Base-by-base conservation (phyloP, 1,140 invertebrate genomes). In the Anastrepha obliqua region DNA sequence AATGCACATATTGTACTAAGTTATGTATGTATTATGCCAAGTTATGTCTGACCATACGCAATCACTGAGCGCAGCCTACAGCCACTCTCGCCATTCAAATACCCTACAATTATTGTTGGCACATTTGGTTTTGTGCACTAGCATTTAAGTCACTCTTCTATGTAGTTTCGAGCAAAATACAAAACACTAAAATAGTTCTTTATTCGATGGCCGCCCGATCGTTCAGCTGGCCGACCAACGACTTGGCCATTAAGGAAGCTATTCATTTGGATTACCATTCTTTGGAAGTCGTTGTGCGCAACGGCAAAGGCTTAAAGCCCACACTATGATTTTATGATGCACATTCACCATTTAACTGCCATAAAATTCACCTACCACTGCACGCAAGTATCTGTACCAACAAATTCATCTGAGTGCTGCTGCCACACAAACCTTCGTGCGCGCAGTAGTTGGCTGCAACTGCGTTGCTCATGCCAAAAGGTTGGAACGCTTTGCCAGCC, bases 161-260 rank as follows among this genome's bases (percentile, higher is more conserved):
- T 29, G 29, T 29, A 64, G 62, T 67, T 15, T 39, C 4, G 6
- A 64, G n/a, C 62, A 64, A 67, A 62, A 67, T 11, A 39, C 1
- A 20, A 74, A 74, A 44, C 39, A 74, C 13, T 13, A 74, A 74
- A 74, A 74, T 55, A 20, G 42, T 81, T 55, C 47, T 29, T 29
- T 2, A 47, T 7, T 81, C 47, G 20, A 7, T 51, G 74, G 2
- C 44, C 47, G 15, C 6, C n/a, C 47, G 47, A 55, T 7, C 74
- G 47, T 17, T 9, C 74, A 13, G 1, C 7, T 15, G 11, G 5
- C 47, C 74, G 67, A 4, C 42, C 67, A 58, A 7, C 74, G 47
- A 8, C 74, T 47, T 44, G 55, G 74, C 65, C 87, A 88, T 88
- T 88, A 88, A 86, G 87, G 81, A 88, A 88, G 87, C 85, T 88